Base-by-base conservation (phyloP, 2,797 vertebrate species). In the Crotalus adamanteus region DNA sequence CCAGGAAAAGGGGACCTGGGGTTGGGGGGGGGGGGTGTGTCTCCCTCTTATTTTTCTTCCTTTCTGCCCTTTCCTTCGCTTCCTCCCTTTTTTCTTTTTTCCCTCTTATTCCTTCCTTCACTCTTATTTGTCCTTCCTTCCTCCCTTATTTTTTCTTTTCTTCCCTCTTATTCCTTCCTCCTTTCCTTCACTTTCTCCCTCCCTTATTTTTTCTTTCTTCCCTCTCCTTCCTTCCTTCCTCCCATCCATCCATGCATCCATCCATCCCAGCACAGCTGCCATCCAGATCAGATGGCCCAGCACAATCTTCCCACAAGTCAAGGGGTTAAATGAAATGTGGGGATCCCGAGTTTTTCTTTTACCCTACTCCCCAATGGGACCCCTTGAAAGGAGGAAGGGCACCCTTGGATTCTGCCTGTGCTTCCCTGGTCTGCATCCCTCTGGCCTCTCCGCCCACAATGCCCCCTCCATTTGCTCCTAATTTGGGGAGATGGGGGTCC, bases 221-320 rank as follows among this genome's bases (percentile, higher is more conserved):
- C 22, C 3, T 26, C 26, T 63, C 25, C 11, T 13, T 65, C 61
- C 60, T 3, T 6, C 26, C 25, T 28, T 4, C 11, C 1, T n/a
- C 4, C 0, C 55, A 2, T 13, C 13, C 55, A 3, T 56, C 60
- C 60, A 25, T 61, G 18, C 57, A 53, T 53, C 8, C 51, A 9
- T 53, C 51, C 51, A 8, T 73, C 31, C 14, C 65, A 18, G n/a
- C n/a, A 18, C 65, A 89, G 88, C 94, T 87, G 90, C 90, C 94
- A 93, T 90, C 16, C 86, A 85, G 91, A 91, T 92, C 91, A 55
- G 87, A 85, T 47, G 86, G 51, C 61, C 55, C n/a, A 16, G 42
- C n/a, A 18, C 65, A 51, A 56, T n/a, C 56, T 88, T 65, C 4
- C 6, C 14, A n/a, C 26, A 11, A n/a, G 12, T 47, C 37, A 47